phyloP scores from a whole-genome alignment of 2,888 invertebrate genomes.

The Drosophila atripex region DNA sequence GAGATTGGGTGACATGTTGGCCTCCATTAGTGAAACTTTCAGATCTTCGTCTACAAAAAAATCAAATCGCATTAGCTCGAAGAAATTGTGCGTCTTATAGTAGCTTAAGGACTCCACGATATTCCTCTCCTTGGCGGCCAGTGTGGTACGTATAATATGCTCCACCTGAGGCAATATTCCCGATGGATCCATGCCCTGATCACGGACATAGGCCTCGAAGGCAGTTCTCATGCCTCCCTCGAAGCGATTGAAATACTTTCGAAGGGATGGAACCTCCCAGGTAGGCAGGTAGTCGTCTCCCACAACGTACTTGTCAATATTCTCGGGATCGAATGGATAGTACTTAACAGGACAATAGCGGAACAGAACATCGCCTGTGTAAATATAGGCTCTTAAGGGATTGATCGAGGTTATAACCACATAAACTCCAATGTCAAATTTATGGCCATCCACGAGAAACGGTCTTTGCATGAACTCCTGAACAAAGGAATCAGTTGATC shows the following conservation, averaged over 20 bases:
- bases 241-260: conserved; percentile 88
- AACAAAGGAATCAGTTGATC: conserved; percentile 90
- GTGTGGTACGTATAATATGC: conserved; percentile 89
- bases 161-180: conserved; percentile 92
- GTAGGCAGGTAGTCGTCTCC: conserved; percentile 97
- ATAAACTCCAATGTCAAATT: conserved; percentile 98
- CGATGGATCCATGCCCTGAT: conserved; percentile 88
- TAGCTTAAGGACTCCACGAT: conserved; percentile 86
- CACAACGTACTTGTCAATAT: conserved; percentile 95
- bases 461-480: conserved; percentile 96
- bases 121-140: conserved; percentile 89
- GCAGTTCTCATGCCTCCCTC: conserved; percentile 94
- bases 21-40: conserved; percentile 95
- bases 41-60: conserved; percentile 94
- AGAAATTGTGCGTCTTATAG: conserved; percentile 88
- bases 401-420: conserved; percentile 95
- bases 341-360: conserved; percentile 95
- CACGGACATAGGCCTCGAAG: conserved; percentile 90
- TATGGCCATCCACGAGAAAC: conserved; percentile 94
- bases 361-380: conserved; percentile 94
- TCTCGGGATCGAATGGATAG: conserved; percentile 92
- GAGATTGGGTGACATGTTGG: conserved; percentile 99
- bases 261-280: conserved; percentile 94
- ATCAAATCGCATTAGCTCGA: conserved; percentile 97
- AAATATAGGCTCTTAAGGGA: conserved; percentile 94